Base-by-base conservation (phyloP, 92 coral and sea anemone genomes). In the Nematostella vectensis region DNA sequence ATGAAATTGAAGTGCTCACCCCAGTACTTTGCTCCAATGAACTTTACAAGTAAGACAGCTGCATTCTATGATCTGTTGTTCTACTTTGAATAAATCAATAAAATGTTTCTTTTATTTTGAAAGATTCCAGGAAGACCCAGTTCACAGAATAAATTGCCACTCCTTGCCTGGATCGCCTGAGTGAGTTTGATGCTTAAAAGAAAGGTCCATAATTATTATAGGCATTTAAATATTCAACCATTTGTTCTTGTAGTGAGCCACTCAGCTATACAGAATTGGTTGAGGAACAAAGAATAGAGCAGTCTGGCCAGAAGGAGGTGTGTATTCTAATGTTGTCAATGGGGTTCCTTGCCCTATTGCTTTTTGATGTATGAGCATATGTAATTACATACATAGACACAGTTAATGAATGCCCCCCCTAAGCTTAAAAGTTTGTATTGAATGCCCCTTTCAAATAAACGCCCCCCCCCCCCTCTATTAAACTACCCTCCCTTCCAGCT, bases 161-260 rank as follows among this genome's bases (percentile, higher is more conserved):
- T 76, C 98, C 15, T 44, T 91, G 37, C 83, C 63, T 11, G 80
- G 80, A 3, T 86, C 98, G 16, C 80, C 88, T 65, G 77, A 80
- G 98, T 89, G 70, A 73, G 85, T 40, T 3, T 15, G 0, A 19
- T 53, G 15, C 8, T n/a, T n/a, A 11, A 47, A 17, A 33, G 15
- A 33, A 33, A 33, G 40, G 40, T 33, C 40, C 6, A 6, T 33
- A 6, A 33, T 6, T 33, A 33, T 6, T 33, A 33, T 33, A 33
- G 40, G n/a, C n/a, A n/a, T n/a, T n/a, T n/a, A n/a, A n/a, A n/a
- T n/a, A n/a, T n/a, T n/a, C n/a, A n/a, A n/a, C n/a, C n/a, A n/a
- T n/a, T n/a, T n/a, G n/a, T n/a, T n/a, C n/a, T n/a, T 72, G 15
- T 60, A 89, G 97, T 55, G 82, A 82, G 59, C 97, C 97, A 10